Base-by-base conservation (phyloP, 2,113 vertebrate species). In the Chaetura pelagica region DNA sequence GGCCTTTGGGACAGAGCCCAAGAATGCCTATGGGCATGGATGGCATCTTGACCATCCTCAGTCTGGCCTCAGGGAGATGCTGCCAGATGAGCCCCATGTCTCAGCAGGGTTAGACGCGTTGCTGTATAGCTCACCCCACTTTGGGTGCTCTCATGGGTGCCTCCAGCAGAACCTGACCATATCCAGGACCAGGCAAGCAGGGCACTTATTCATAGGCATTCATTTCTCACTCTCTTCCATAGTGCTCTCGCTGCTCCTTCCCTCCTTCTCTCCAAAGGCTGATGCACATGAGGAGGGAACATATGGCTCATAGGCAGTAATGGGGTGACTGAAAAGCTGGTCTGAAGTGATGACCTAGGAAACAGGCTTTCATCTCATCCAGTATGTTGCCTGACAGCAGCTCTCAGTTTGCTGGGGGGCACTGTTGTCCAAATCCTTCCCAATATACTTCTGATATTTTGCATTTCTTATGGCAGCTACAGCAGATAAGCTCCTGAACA, bases 401-500 rank as follows among this genome's bases (percentile, higher is more conserved):
- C 26, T 63, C 35, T 32, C 51, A n/a, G 46, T 85, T 66, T 71
- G 42, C 35, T 63, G 74, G 19, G 15, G 35, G 19, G 9, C n/a
- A 77, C 27, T 5, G 1, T 20, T 48, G 35, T 49, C 48, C 4
- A 5, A 94, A 82, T 73, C 57, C 78, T 68, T 82, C 72, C 59
- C 67, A 48, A 48, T 48, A 48, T 48, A 48, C 32, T 66, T 58
- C 44, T 62, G 35, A 42, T 72, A 73, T 73, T 94, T 84, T 79
- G 35, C 20, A 48, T 75, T 57, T 84, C 49, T 79, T 63, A 61
- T 12, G 24, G 67, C 0, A 0, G 66, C 69, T 75, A 40, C 40
- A 81, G 49, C 49, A 90, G 93, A 90, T 92, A 92, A 92, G 46
- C 86, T 93, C 66, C 59, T 61, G 40, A 88, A 85, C 23, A 93